A percentile compares a stretch with the other conserved stretches of the same genome.
Evolutionary conservation across 1,140 invertebrate genomes (phyloP).

Genomic region (Marisa cornuarietis): DNA sequence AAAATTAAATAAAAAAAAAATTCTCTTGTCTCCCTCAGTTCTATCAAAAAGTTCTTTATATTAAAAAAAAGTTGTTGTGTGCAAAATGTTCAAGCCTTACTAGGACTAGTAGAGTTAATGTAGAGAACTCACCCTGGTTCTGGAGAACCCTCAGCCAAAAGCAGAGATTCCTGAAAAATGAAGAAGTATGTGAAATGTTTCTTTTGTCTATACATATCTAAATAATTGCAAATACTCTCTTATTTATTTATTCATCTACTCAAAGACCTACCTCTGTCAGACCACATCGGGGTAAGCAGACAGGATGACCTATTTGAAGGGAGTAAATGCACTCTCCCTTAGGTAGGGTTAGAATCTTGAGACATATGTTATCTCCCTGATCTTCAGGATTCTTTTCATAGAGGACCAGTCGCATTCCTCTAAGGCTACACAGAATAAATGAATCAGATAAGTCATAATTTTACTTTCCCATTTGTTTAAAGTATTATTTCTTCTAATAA

Average conservation of each 20-base stretch:
- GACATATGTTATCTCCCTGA: background rate
- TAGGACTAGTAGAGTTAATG: no score
- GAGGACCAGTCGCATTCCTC: constrained; percentile 45
- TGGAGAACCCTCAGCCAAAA: constrained; percentile 43
- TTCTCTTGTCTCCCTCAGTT: background rate
- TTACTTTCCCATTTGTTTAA: no score
- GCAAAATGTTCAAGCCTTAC: no score
- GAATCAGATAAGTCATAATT: no score
- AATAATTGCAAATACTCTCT: background rate
- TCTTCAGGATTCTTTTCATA: constrained; percentile 29
- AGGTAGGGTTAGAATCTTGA: constrained; percentile 7
- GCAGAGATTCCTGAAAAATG: constrained; percentile 43
- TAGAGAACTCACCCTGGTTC: constrained; percentile 36
- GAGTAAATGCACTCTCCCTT: constrained; percentile 42
- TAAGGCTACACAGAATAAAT: constrained; percentile 32
- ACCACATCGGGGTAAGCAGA: constrained; percentile 35
- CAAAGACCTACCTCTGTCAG: constrained; percentile 10
- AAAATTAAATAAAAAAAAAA: background rate
- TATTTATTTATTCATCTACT: background rate
- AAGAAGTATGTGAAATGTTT: constrained; percentile 5
- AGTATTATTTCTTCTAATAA: no score
- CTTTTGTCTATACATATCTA: constrained; percentile 30
- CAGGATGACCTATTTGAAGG: constrained; percentile 42
- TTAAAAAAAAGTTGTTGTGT: no score
- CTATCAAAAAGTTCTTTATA: no score